A percentile compares a stretch with the other conserved stretches of the same genome.
Conservation (phyloP, 1,140 invertebrate genomes). For the Drosophila insularis region DNA sequence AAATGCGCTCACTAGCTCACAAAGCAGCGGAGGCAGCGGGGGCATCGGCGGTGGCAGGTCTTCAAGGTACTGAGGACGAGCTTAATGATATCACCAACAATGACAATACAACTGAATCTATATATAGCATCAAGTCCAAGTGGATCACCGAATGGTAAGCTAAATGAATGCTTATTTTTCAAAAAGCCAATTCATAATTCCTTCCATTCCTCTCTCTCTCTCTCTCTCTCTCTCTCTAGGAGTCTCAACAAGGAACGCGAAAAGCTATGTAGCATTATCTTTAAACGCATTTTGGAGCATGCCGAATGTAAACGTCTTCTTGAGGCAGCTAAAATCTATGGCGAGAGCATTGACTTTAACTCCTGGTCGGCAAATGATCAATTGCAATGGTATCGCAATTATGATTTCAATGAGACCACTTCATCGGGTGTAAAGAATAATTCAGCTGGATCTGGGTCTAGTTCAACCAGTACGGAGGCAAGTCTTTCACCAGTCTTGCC, state of each 20-base stretch:
- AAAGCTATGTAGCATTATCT: constrained; percentile 86
- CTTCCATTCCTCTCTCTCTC: not conserved
- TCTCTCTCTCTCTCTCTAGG: constrained; percentile 83
- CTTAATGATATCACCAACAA: constrained; percentile 36
- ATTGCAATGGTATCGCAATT: constrained; percentile 63
- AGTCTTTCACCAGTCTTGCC: constrained; percentile 86
- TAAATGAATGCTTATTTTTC: not conserved
- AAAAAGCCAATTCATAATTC: not conserved
- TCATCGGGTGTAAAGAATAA: constrained; percentile 41
- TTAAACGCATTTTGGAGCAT: constrained; percentile 85
- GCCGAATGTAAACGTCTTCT: constrained; percentile 85
- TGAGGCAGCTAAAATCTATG: constrained; percentile 76
- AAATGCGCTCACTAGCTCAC: constrained; percentile 85
- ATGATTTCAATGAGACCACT: constrained; percentile 61
- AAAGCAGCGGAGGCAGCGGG: constrained; percentile 84
- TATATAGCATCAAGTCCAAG: constrained; percentile 86
- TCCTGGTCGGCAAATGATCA: constrained; percentile 69
- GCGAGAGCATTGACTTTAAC: constrained; percentile 71
- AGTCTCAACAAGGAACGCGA: constrained; percentile 86
- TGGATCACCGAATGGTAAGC: constrained; percentile 88
- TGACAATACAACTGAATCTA: constrained; percentile 85
- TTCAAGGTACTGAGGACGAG: constrained; percentile 58
- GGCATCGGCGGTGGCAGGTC: constrained; percentile 83
- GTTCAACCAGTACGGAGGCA: constrained; percentile 51
- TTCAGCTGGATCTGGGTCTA: constrained; percentile 20